Evolutionary conservation across 2,113 vertebrate genomes (phyloP).

Genomic region (Grallaria varia): DNA sequence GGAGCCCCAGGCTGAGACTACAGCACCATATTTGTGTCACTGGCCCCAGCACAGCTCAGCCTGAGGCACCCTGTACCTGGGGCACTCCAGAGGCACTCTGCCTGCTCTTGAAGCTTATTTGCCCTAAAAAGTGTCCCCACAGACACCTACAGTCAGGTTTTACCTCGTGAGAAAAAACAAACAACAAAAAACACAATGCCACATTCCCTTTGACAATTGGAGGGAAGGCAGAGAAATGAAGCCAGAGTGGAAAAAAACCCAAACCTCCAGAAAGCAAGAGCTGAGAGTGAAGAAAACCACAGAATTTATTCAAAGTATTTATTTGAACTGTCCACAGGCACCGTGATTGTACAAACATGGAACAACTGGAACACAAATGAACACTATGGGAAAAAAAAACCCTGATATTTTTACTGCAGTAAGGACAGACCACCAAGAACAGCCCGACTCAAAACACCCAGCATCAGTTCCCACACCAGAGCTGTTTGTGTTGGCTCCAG

Average conservation of each 20-base stretch:
- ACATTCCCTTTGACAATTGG: background rate
- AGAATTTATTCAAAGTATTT: background rate
- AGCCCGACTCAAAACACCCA: constrained; percentile 59
- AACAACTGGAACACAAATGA: constrained; percentile 54
- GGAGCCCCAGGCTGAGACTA: background rate
- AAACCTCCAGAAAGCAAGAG: background rate
- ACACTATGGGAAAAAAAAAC: constrained; percentile 55
- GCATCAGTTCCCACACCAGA: constrained; percentile 71
- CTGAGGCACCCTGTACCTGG: accelerated
- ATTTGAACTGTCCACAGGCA: constrained; percentile 15
- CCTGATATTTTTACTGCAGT: constrained; percentile 59
- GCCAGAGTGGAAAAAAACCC: background rate
- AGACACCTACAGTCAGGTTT: background rate
- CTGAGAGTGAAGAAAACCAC: constrained; percentile 21
- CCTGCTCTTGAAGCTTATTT: background rate
- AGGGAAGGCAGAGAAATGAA: background rate
- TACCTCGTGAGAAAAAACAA: background rate
- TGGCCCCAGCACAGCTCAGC: background rate
- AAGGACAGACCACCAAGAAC: constrained; percentile 70
- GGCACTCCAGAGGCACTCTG: background rate
- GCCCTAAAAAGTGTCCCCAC: background rate
- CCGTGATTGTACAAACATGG: constrained; percentile 2
- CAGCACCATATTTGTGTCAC: background rate
- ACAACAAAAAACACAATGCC: background rate
- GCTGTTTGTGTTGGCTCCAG: constrained; percentile 76